Base-by-base conservation (phyloP, 1,140 invertebrate species). In the Anoplolepis gracilipes region DNA sequence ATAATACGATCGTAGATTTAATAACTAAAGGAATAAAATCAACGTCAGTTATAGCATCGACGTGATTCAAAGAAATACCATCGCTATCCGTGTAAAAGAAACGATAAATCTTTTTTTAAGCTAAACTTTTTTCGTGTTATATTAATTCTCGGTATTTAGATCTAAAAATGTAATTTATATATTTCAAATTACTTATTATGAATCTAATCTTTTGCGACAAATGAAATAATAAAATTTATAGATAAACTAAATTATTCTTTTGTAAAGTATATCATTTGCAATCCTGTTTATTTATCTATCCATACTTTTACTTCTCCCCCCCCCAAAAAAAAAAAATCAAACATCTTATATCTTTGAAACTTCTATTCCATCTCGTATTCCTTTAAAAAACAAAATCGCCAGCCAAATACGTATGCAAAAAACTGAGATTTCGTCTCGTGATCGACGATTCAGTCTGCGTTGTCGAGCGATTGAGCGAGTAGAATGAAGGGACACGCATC, bases 401-500 rank as follows among this genome's bases (percentile, higher is more conserved):
- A 69, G n/a, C 30, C 53, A 19, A 57, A 49, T 8, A 42, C 42
- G 59, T 59, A 30, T 22, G 22, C 25, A 10, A 36, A 81, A 82
- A 82, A 82, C 67, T 16, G 36, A 33, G 19, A 11, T 59, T 59
- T 22, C 25, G 42, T 13, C 49, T 72, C 65, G 78, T 22, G 49
- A 81, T 81, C 64, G 49, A 57, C 78, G 78, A 72, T 53, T 82
- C 67, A 39, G 25, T 13, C 25, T 25, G 36, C 85, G 73, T 86
- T 88, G 85, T 82, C 55, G 53, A 62, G 85, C 30, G 78, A 89
- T 70, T 84, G 64, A 49, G 46, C 53, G 73, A 85, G 79, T 79
- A 79, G 75, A 89, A 89, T 73, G 86, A 87, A 89, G 76, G 87
- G 77, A 55, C 65, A n/a, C 61, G 72, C 70, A 76, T 86, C 73